A percentile compares a stretch with the other conserved stretches of the same genome.
phyloP scores from a whole-genome alignment of 1,140 invertebrate genomes.

The Thalassaphorura encarpata region DNA sequence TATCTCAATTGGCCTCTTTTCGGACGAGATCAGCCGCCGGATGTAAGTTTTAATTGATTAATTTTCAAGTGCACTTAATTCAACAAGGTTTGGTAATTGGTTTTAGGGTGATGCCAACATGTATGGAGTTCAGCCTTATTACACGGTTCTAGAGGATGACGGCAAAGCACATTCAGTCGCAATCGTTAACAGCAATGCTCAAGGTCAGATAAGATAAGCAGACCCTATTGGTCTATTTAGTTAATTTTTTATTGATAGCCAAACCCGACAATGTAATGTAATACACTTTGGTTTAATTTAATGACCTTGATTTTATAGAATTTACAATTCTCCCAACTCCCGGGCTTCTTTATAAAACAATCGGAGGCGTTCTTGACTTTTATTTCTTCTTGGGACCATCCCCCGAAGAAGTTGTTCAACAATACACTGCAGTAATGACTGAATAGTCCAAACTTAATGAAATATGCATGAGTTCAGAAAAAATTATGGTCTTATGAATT shows the following conservation, averaged over 20 bases:
- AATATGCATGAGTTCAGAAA: not conserved
- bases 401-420: slow-evolving; percentile 42
- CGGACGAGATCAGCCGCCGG: slow-evolving; percentile 15
- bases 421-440: slow-evolving; percentile 40
- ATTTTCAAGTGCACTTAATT: not conserved
- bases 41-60: slow-evolving; percentile 1
- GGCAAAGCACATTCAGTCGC: slow-evolving; percentile 42
- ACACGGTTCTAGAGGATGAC: slow-evolving; percentile 43
- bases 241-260: too few species aligned
- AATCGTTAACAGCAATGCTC: slow-evolving; percentile 44
- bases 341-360: slow-evolving; percentile 34
- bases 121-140: slow-evolving; percentile 50
- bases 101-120: slow-evolving; percentile 26
- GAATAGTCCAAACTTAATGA: too few species aligned
- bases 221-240: too few species aligned
- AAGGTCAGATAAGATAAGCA: too few species aligned
- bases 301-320: too few species aligned
- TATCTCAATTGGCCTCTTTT: slow-evolving; percentile 25
- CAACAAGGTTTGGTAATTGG: too few species aligned
- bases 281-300: too few species aligned
- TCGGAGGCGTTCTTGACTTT: slow-evolving; percentile 41
- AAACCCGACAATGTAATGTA: too few species aligned
- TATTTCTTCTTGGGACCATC: slow-evolving; percentile 42
- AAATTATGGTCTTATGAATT: too few species aligned
- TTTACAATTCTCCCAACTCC: slow-evolving; percentile 32